Conservation (phyloP, 2,113 vertebrate species). For the Panurus biarmicus region DNA sequence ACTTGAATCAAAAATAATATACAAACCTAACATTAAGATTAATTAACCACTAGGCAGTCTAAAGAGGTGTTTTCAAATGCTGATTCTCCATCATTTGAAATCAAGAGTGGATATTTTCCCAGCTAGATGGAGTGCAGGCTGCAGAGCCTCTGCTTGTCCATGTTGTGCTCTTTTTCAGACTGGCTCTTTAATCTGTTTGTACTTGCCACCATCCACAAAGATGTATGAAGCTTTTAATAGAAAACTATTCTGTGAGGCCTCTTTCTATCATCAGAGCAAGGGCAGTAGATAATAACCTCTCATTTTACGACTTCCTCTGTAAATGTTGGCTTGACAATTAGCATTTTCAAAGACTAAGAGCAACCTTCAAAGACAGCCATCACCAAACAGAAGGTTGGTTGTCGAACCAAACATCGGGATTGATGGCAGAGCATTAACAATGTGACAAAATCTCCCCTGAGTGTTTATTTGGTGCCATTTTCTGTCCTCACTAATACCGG, state of each 20-base stretch:
- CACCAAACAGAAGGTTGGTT: slow-evolving; percentile 27
- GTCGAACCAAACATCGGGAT: background rate
- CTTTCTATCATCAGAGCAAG: slow-evolving; percentile 6
- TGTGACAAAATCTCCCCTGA: background rate
- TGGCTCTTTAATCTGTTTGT: slow-evolving; percentile 12
- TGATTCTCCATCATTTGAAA: background rate
- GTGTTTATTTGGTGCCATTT: slow-evolving; percentile 7
- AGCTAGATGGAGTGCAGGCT: background rate
- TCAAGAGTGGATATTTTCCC: background rate
- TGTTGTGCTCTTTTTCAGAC: background rate
- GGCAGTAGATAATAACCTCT: slow-evolving; percentile 49
- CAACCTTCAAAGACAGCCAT: slow-evolving; percentile 45
- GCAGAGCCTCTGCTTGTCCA: background rate
- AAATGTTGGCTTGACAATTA: slow-evolving; percentile 57
- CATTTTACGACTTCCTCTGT: slow-evolving; percentile 62
- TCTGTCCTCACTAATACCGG: background rate
- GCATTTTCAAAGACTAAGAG: slow-evolving; percentile 44
- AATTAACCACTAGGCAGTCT: background rate
- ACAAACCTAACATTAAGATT: background rate
- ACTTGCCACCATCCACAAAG: background rate
- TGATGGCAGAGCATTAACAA: slow-evolving; percentile 13
- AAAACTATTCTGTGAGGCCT: slow-evolving; percentile 9
- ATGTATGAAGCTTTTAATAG: slow-evolving; percentile 20
- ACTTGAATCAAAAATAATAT: background rate
- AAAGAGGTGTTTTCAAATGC: background rate